Evolutionary conservation across 2,888 invertebrate species (phyloP), one percentile per base, ranked within the genome.

Genomic region (Atherix ibis): DNA sequence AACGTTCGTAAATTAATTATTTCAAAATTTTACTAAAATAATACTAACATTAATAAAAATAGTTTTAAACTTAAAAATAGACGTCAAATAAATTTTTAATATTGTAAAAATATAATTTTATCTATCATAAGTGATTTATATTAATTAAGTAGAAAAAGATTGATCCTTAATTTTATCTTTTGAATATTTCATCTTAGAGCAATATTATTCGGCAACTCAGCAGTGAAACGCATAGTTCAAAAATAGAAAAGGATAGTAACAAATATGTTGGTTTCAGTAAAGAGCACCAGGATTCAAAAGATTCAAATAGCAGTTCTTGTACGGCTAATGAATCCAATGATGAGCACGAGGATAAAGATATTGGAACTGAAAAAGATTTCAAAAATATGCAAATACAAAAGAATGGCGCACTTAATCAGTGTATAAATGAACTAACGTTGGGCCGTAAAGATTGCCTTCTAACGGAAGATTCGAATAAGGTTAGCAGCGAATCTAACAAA

Each of bases 361-460:
- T 49, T 18, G 56, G 55, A 34, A 54, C 53, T 9, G 51, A 60
- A 44, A 56, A 58, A 45, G 54, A 54, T 38, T 46, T 46, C 27
- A 49, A 52, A 32, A 49, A 48, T 30, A 46, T 47, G 32, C 50
- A 51, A 41, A 48, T 49, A 35, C 47, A 51, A 38, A 53, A 52
- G 32, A 52, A 62, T 44, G 59, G 59, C 19, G 60, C 58, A 14
- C 47, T 59, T 31, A 58, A 62, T 46, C 76, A 78, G 57, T 79
- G 78, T 53, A 74, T 79, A 45, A 76, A 70, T 48, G 79, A 80
- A 53, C 58, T 80, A 44, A 76, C 76, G 25, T 63, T 66, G n/a
- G 68, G 65, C 32, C 63, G 57, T 32, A 53, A 66, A 46, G 57
- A 67, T 39, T n/a, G n/a, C n/a, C 67, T 66, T 41, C 64, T 64